Conservation (phyloP, 2,797 vertebrate species). For the Otolemur crassicaudatus region DNA sequence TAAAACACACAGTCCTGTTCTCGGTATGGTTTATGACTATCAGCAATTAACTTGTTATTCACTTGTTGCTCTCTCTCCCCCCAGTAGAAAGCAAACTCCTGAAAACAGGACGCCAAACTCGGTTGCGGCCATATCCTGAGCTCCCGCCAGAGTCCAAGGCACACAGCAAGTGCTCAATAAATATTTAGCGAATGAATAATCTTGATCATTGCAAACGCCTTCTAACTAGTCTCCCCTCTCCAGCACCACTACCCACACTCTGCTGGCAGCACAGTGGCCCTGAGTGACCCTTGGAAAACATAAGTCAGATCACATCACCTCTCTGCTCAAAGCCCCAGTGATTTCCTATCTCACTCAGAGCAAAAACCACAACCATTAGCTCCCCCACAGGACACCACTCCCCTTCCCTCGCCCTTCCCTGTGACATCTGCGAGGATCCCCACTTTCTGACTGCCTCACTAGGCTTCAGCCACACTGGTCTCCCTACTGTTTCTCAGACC, state of each 20-base stretch:
- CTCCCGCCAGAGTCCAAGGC: neutral
- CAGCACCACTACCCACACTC: accelerated
- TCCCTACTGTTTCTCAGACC: neutral
- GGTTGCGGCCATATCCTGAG: neutral
- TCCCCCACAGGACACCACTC: neutral
- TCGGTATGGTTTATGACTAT: neutral
- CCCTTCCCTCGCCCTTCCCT: neutral
- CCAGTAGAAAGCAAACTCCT: neutral
- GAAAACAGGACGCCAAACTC: neutral
- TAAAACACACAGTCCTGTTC: constrained; percentile 29
- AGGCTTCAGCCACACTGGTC: neutral
- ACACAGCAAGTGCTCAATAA: neutral
- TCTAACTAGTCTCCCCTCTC: neutral
- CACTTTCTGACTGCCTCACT: neutral
- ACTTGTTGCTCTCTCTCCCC: neutral
- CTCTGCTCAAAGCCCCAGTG: neutral
- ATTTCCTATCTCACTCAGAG: neutral
- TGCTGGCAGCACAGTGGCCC: neutral
- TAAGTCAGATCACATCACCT: neutral
- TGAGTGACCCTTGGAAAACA: neutral
- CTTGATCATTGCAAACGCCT: neutral
- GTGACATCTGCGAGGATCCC: accelerated
- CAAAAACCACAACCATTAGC: neutral
- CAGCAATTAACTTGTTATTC: neutral
- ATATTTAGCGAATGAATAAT: neutral